These are phyloP conservation scores for Perognathus longimembris DNA, from an alignment of 2,113 vertebrate genomes.

Conservation along the genomic window DNA sequence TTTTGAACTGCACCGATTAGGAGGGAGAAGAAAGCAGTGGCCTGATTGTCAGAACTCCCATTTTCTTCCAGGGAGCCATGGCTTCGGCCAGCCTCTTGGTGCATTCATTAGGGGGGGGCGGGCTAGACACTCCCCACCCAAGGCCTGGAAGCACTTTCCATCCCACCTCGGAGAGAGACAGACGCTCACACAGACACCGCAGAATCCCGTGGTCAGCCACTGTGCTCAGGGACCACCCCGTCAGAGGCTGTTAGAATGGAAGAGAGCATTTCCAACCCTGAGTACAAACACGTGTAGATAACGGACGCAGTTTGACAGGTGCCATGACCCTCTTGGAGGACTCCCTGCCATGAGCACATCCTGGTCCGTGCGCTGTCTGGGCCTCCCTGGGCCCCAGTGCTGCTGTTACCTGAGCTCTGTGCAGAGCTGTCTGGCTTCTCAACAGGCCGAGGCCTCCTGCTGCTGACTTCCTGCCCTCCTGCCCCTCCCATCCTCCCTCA, in stretches of 20 bases:
- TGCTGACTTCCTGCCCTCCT: not conserved
- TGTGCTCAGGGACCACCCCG: not conserved
- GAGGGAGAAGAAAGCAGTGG: not conserved
- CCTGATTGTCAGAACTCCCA: not conserved
- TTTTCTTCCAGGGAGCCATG: constrained; percentile 27
- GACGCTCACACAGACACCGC: constrained; percentile 13
- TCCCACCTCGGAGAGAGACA: constrained; percentile 56
- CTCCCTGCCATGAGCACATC: rapidly evolving
- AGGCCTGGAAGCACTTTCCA: constrained; percentile 71
- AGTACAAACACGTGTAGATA: not conserved
- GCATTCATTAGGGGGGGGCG: constrained; percentile 81
- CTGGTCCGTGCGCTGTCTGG: rapidly evolving
- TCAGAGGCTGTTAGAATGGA: not conserved
- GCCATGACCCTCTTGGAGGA: not conserved
- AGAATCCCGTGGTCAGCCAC: not conserved
- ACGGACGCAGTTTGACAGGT: rapidly evolving
- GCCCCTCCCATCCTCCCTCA: not conserved
- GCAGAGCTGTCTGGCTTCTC: too few relatives aligned
- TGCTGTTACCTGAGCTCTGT: too few relatives aligned
- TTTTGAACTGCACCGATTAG: constrained; percentile 48
- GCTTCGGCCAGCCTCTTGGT: constrained; percentile 79
- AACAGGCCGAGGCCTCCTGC: too few relatives aligned
- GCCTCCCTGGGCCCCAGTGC: not conserved
- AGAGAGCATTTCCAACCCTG: constrained; percentile 25
- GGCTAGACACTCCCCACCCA: constrained; percentile 45